A percentile compares a stretch with the other conserved stretches of the same genome.
These are phyloP conservation scores for Plagodis pulveraria DNA, from an alignment of 2,888 invertebrate genomes.

Conservation along the genomic window DNA sequence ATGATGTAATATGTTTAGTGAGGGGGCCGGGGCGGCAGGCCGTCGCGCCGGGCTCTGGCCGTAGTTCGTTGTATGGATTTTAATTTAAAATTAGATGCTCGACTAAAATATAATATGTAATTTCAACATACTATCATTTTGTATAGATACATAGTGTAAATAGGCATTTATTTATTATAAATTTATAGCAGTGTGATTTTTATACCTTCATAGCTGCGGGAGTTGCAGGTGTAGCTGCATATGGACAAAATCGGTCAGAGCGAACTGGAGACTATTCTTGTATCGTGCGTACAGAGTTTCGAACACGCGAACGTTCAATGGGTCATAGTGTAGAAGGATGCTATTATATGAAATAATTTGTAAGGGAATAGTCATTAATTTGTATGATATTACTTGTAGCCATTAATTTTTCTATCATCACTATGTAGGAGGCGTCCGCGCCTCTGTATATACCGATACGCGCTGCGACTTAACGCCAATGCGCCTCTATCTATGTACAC, in stretches of 20 bases:
- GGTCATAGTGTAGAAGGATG: constrained; percentile 82
- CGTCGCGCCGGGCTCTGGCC: constrained; percentile 52
- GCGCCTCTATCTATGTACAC: constrained; percentile 80
- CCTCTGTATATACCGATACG: constrained; percentile 65
- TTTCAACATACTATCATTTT: constrained; percentile 83
- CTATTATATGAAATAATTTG: constrained; percentile 83
- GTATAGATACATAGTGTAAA: constrained; percentile 85
- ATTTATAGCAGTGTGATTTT: constrained; percentile 83
- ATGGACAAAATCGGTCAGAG: constrained; percentile 71
- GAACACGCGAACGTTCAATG: constrained; percentile 68
- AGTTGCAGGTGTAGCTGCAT: constrained; percentile 65
- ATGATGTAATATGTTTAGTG: constrained; percentile 73
- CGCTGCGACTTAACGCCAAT: constrained; percentile 55
- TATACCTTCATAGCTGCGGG: constrained; percentile 78
- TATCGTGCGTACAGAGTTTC: constrained; percentile 68
- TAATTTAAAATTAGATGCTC: constrained; percentile 79
- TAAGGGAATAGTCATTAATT: constrained; percentile 85
- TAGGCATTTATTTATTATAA: constrained; percentile 86
- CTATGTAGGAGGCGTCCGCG: constrained; percentile 62
- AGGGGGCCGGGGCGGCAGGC: constrained; percentile 41
- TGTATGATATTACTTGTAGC: constrained; percentile 85
- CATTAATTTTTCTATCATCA: constrained; percentile 82
- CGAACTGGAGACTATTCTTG: constrained; percentile 70
- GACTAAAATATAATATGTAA: constrained; percentile 72
- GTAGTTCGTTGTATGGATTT: constrained; percentile 76